Evolutionary conservation across 1,140 invertebrate genomes (phyloP).

Genomic region (Sitobion miscanthi): DNA sequence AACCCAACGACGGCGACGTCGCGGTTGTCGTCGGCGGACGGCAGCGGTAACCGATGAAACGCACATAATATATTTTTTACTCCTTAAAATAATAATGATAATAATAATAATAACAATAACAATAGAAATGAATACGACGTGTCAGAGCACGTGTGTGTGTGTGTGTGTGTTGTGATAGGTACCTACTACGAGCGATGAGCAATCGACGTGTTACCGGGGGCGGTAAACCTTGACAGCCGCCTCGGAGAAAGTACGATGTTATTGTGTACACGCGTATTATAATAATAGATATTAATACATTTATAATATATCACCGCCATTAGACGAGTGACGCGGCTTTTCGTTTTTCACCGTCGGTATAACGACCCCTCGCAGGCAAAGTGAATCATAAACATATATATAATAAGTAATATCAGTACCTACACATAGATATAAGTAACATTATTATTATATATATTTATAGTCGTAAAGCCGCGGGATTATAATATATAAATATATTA

Average conservation of each 20-base stretch:
- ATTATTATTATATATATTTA: not conserved
- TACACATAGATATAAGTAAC: not conserved
- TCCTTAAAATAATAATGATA: not conserved
- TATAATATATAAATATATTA: not conserved
- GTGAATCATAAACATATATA: not conserved
- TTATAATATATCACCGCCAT: not conserved
- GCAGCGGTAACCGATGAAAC: not conserved
- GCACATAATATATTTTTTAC: not conserved
- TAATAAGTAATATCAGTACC: not conserved
- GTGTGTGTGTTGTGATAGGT: not conserved
- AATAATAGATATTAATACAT: not conserved
- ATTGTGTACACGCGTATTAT: not conserved
- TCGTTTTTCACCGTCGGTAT: not conserved
- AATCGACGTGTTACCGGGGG: not conserved
- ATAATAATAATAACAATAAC: not conserved
- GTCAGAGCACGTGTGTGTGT: not conserved
- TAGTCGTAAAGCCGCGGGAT: not conserved
- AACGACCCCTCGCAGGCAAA: slow-evolving; percentile 15
- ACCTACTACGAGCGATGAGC: not conserved
- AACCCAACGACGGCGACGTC: not conserved
- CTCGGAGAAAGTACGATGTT: slow-evolving; percentile 1
- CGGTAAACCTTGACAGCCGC: slow-evolving; percentile 26
- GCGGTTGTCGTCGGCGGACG: not conserved
- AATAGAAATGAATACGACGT: not conserved
- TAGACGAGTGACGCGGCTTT: not conserved